phyloP scores from a whole-genome alignment of 2,797 vertebrate species.

The Melanotaenia trifasciata region DNA sequence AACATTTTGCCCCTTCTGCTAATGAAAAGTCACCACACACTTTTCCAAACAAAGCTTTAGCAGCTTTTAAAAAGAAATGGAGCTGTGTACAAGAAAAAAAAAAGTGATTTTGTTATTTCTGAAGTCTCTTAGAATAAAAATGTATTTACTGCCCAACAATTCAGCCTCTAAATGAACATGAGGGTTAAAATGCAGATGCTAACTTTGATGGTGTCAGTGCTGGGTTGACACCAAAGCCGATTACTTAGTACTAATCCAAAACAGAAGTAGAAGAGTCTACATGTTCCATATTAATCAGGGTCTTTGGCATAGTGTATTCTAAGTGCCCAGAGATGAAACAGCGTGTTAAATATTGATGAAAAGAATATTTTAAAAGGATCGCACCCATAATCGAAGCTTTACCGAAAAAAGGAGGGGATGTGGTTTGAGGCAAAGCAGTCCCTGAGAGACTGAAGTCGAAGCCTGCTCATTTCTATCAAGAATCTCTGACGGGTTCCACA shows the following conservation, averaged over 20 bases:
- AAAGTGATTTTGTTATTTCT: not conserved
- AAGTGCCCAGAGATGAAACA: slow-evolving; percentile 73
- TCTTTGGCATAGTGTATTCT: slow-evolving; percentile 63
- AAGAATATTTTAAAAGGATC: slow-evolving; percentile 71
- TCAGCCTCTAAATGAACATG: slow-evolving; percentile 24
- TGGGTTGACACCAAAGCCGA: slow-evolving; percentile 58
- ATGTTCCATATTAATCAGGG: slow-evolving; percentile 70
- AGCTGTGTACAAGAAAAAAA: not conserved
- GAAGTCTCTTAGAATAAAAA: slow-evolving; percentile 27
- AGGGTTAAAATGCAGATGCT: slow-evolving; percentile 55
- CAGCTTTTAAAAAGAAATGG: not conserved
- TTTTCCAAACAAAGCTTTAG: not conserved
- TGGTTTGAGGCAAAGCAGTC: slow-evolving; percentile 64
- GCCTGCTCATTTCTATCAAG: slow-evolving; percentile 57
- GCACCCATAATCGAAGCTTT: slow-evolving; percentile 67
- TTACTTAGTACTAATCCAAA: slow-evolving; percentile 64
- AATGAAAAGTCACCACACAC: not conserved
- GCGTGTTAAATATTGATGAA: slow-evolving; percentile 79
- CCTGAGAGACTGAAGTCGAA: slow-evolving; percentile 60
- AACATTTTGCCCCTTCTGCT: not conserved
- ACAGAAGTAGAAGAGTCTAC: slow-evolving; percentile 47
- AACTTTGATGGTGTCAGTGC: slow-evolving; percentile 58
- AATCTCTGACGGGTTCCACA: slow-evolving; percentile 53
- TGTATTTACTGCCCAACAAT: slow-evolving; percentile 9
- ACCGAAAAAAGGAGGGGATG: slow-evolving; percentile 61